Percentiles rank a stretch among this genome's conserved stretches.
phyloP scores from a whole-genome alignment of 2,888 invertebrate species.

The Heliconius charithonia region DNA sequence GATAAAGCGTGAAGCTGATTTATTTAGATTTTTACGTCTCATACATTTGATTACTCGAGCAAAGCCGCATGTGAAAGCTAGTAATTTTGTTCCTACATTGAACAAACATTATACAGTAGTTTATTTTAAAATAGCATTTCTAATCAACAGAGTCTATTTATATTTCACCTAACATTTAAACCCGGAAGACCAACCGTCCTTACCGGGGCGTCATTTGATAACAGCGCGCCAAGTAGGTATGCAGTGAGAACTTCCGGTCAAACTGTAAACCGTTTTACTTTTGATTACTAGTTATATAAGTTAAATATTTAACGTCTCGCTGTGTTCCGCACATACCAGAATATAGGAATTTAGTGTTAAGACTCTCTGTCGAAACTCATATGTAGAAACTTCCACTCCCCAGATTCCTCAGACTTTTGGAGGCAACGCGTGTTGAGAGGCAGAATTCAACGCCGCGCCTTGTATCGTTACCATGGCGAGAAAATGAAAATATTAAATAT shows the following conservation, averaged over 20 bases:
- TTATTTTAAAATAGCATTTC: not conserved
- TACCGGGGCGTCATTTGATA: conserved; percentile 39
- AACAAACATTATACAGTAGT: not conserved
- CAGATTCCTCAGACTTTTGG: not conserved
- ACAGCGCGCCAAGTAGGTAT: conserved; percentile 35
- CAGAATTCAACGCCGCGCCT: not conserved
- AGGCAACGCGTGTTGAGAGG: not conserved
- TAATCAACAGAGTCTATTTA: not conserved
- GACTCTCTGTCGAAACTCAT: no score
- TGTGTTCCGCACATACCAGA: not conserved
- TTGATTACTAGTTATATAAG: not conserved
- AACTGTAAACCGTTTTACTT: conserved; percentile 11
- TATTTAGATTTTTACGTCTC: no score
- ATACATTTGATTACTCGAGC: no score
- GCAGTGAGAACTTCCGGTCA: not conserved
- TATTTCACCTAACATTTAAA: conserved; percentile 16
- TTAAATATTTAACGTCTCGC: not conserved
- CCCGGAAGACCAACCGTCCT: conserved; percentile 35
- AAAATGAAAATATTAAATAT: no score
- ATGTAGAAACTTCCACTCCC: not conserved
- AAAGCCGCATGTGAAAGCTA: no score
- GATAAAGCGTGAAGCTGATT: no score
- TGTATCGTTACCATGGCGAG: not conserved
- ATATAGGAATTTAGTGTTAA: no score
- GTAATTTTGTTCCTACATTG: no score